Percentiles rank a stretch among this genome's conserved stretches.
Evolutionary conservation across 2,113 vertebrate species (phyloP).

Genomic region (Petroica traversi): DNA sequence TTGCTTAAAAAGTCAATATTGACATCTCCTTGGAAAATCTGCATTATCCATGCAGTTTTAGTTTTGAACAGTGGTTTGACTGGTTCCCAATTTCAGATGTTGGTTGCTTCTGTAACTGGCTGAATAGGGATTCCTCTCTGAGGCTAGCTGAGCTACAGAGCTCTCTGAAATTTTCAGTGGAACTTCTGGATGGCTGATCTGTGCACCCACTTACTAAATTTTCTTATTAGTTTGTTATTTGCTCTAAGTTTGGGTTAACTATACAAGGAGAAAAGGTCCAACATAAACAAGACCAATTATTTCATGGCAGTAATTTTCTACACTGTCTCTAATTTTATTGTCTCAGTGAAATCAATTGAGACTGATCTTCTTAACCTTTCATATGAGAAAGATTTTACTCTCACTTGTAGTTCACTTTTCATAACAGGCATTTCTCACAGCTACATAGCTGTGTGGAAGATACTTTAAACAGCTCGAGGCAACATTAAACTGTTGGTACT

Average conservation of each 20-base stretch:
- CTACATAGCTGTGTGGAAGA: neutral
- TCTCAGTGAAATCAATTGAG: neutral
- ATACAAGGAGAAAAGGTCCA: neutral
- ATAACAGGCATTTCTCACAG: neutral
- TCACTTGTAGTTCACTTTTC: neutral
- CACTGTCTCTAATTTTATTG: neutral
- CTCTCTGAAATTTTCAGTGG: neutral
- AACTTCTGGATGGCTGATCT: neutral
- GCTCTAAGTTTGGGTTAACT: neutral
- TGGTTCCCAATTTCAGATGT: neutral
- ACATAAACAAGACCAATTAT: neutral
- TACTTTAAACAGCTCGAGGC: neutral
- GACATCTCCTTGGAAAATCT: neutral
- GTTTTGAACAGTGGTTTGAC: neutral
- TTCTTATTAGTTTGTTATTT: neutral
- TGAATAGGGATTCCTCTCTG: neutral
- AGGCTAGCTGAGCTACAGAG: neutral
- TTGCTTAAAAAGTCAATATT: neutral
- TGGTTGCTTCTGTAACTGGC: neutral
- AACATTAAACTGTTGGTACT: neutral
- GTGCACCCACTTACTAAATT: neutral
- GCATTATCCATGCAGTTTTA: neutral
- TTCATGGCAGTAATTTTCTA: neutral
- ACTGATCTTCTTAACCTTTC: neutral
- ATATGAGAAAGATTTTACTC: neutral